Base-by-base conservation (phyloP, 2,888 invertebrate genomes). In the Scaptomyza polygonia region DNA sequence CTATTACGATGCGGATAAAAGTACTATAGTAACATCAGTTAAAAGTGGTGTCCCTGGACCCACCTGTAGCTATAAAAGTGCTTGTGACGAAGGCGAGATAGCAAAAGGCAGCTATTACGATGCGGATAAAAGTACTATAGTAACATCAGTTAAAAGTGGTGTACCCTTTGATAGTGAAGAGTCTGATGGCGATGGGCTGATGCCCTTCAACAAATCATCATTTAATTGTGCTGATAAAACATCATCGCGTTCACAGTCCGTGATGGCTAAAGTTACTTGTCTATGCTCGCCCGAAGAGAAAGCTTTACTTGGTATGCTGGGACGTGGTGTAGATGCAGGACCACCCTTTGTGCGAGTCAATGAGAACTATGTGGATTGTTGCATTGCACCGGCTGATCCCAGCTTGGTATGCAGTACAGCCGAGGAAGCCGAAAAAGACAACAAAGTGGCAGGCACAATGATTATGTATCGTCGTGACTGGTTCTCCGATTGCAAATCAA, bases 251-350 rank as follows among this genome's bases (percentile, higher is more conserved):
- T 82, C 82, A 4, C 86, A 48, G 11, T 87, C 88, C 3, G 54
- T 82, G 4, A 64, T 82, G 57, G 80, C 52, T n/a, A 72, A 85
- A 27, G 56, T 82, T 1, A 82, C 83, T 6, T 85, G 88, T 7
- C 65, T 82, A 11, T 87, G 86, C 32, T 49, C 54, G 2, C 58
- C 83, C 5, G 34, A 30, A 7, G 54, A 73, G 11, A 51, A 53
- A 12, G 40, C 66, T n/a, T 43, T 45, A 5, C 42, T 65, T 3
- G 45, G 55, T 6, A 43, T 25, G 8, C 7, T 7, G 5, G 14
- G 21, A 12, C 18, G 30, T 2, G 30, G 42, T 0, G 14, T 2
- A 5, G 8, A 11, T 12, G 29, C 39, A 8, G 54, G 52, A 2
- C 55, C 55, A 0, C 77, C 77, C 0, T 73, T 73, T 45, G 16